These are phyloP conservation scores for Pipa parva DNA, from an alignment of 2,113 vertebrate genomes.

Conservation along the genomic window DNA sequence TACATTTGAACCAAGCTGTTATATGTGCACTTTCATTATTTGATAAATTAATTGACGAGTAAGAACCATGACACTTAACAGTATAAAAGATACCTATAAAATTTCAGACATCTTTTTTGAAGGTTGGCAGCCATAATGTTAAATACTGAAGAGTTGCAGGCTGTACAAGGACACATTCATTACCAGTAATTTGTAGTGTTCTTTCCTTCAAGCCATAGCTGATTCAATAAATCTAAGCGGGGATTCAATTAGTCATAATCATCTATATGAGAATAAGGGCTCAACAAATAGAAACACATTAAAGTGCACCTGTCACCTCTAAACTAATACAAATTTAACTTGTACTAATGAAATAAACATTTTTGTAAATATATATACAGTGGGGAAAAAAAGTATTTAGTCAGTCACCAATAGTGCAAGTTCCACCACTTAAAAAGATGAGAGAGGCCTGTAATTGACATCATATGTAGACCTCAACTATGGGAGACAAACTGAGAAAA, in stretches of 20 bases:
- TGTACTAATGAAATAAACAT: no score
- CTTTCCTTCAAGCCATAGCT: conserved; percentile 37
- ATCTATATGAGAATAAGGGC: conserved; percentile 12
- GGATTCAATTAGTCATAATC: conserved; percentile 46
- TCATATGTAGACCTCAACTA: no score
- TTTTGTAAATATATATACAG: no score
- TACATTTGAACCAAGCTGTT: conserved; percentile 6
- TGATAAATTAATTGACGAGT: conserved; percentile 60
- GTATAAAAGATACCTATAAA: conserved; percentile 50
- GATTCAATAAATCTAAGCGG: conserved; percentile 44
- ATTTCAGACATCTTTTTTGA: conserved; percentile 44
- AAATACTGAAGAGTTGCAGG: conserved; percentile 49
- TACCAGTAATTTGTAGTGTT: conserved; percentile 36
- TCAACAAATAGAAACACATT: conserved; percentile 5
- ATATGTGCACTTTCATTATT: conserved; percentile 47
- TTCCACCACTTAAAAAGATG: no score
- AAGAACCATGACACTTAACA: conserved; percentile 59
- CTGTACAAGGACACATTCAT: conserved; percentile 48
- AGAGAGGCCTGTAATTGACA: no score
- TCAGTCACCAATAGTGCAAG: no score
- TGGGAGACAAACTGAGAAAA: no score
- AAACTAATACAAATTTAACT: no score
- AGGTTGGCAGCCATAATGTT: conserved; percentile 52
- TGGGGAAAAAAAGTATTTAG: no score
- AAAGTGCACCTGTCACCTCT: no score